A percentile compares a stretch with the other conserved stretches of the same genome.
Evolutionary conservation across 2,797 vertebrate genomes (phyloP).

Genomic region (Cygnus olor): DNA sequence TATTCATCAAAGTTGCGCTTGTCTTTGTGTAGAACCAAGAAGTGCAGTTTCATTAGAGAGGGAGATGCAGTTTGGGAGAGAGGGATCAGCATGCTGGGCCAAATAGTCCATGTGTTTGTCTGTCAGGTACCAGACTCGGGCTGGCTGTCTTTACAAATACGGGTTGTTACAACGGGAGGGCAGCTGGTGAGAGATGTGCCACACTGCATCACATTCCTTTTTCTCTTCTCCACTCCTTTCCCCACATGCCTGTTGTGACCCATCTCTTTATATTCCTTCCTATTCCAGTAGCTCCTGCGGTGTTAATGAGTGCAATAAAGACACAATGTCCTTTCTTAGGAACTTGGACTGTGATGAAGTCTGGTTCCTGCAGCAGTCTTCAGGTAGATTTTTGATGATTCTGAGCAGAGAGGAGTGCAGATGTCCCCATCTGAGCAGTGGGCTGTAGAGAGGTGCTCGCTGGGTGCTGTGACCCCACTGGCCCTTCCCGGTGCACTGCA

Average conservation of each 20-base stretch:
- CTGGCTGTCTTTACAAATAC: neutral
- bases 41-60: neutral
- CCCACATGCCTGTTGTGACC: rapidly evolving
- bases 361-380: neutral
- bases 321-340: no score
- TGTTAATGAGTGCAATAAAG: no score
- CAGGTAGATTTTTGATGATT: rapidly evolving
- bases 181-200: neutral
- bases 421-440: rapidly evolving
- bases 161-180: rapidly evolving
- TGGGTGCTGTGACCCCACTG: neutral
- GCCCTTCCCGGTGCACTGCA: no score
- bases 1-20: neutral
- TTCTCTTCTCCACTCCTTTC: neutral
- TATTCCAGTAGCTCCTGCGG: neutral
- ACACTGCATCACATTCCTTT: rapidly evolving
- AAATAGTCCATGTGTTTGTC: rapidly evolving
- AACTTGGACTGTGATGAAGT: rapidly evolving
- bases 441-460: rapidly evolving
- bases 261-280: neutral
- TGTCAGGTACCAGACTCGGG: rapidly evolving
- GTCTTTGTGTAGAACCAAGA: neutral
- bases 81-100: neutral
- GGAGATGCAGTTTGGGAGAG: neutral
- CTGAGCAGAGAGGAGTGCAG: neutral